Percentiles rank a stretch among this genome's conserved stretches.
Evolutionary conservation across 1,140 invertebrate species (phyloP).

Genomic region (Ditylenchus dipsaci): DNA sequence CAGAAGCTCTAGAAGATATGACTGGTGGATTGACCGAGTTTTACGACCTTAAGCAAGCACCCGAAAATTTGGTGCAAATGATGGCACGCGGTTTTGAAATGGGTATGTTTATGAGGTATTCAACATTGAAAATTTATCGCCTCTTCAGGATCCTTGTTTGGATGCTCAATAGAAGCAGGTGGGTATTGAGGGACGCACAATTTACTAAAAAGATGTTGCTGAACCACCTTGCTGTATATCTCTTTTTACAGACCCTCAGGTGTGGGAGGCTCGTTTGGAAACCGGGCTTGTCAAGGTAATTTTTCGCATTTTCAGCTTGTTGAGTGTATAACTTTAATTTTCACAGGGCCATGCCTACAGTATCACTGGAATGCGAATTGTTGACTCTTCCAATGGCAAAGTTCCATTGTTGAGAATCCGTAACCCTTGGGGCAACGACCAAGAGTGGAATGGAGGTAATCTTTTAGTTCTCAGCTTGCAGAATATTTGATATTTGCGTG

Average conservation of each 20-base stretch:
- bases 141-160: conserved; percentile 48
- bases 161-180: conserved; percentile 77
- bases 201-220: too few species aligned
- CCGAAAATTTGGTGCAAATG: conserved; percentile 67
- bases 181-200: too few species aligned
- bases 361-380: conserved; percentile 78
- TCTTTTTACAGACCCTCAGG: conserved; percentile 40
- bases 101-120: conserved; percentile 15
- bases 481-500: too few species aligned
- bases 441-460: conserved; percentile 82
- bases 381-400: conserved; percentile 70
- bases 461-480: too few species aligned
- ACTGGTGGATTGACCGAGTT: conserved; percentile 94
- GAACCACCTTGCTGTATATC: too few species aligned
- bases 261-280: conserved; percentile 77
- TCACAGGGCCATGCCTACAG: conserved; percentile 80
- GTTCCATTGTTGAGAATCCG: conserved; percentile 81
- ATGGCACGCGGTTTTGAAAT: conserved; percentile 56
- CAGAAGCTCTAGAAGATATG: conserved; percentile 90
- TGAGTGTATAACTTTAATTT: background rate
- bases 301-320: background rate
- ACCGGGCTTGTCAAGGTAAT: conserved; percentile 77
- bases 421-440: conserved; percentile 82
- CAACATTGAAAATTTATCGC: background rate
- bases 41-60: conserved; percentile 76